A percentile compares a stretch with the other conserved stretches of the same genome.
Evolutionary conservation across 2,888 invertebrate species (phyloP).

Genomic region (Cephus pygmeus): DNA sequence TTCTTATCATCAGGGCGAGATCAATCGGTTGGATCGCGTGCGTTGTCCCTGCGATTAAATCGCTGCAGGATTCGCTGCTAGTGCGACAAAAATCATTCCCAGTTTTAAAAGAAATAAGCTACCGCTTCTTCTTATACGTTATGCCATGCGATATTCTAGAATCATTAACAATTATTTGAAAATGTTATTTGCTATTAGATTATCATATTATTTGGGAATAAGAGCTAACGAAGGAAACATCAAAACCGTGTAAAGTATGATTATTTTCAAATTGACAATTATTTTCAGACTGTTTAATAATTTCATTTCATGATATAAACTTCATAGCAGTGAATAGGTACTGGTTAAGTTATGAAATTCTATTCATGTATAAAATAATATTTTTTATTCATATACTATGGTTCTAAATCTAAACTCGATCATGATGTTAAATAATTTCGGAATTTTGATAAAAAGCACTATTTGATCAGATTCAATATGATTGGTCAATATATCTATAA

Average conservation of each 20-base stretch:
- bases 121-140: neutral
- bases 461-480: too few relatives aligned
- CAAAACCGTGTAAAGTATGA: too few relatives aligned
- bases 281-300: neutral
- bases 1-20: conserved; percentile 17
- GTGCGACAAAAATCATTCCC: neutral
- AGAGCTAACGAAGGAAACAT: neutral
- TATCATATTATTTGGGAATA: neutral
- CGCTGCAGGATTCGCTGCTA: neutral
- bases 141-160: neutral
- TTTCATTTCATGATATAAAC: neutral
- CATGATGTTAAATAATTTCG: too few relatives aligned
- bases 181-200: neutral
- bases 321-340: neutral
- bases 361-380: too few relatives aligned
- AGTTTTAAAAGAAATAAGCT: neutral
- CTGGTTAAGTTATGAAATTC: too few relatives aligned
- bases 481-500: too few relatives aligned
- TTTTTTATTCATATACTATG: too few relatives aligned
- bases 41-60: conserved; percentile 7
- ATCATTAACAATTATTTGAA: neutral
- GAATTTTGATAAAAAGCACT: too few relatives aligned
- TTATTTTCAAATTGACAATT: neutral
- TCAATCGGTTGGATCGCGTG: conserved; percentile 19
- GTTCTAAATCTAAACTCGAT: too few relatives aligned